A percentile compares a stretch with the other conserved stretches of the same genome.
These are phyloP conservation scores for Phlogophora meticulosa DNA, from an alignment of 2,888 invertebrate species.

Conservation along the genomic window DNA sequence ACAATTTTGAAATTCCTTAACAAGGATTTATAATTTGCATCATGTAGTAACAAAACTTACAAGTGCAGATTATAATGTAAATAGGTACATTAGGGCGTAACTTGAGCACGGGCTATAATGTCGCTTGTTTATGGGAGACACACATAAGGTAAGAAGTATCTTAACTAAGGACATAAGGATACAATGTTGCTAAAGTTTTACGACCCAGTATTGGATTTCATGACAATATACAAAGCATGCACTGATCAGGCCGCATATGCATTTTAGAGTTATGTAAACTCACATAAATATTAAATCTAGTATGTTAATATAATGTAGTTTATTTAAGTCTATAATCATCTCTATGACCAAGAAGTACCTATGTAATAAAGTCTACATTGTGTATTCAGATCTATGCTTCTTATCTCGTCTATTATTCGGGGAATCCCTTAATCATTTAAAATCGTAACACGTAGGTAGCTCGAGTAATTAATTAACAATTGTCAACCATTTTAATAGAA, in stretches of 20 bases:
- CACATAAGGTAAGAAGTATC: conserved; percentile 41
- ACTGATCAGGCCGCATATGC: conserved; percentile 8
- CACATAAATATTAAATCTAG: background rate
- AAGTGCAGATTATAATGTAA: conserved; percentile 53
- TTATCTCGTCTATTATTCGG: conserved; percentile 44
- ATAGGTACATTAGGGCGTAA: conserved; percentile 54
- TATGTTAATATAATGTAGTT: conserved; percentile 5
- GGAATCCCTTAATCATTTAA: conserved; percentile 46
- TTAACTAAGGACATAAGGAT: conserved; percentile 46
- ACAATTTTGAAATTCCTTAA: conserved; percentile 39
- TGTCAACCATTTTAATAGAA: conserved; percentile 5
- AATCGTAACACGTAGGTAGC: conserved; percentile 32
- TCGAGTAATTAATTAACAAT: background rate
- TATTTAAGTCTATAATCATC: conserved; percentile 6
- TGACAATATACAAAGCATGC: conserved; percentile 41
- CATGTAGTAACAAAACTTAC: conserved; percentile 11
- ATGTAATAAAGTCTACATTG: conserved; percentile 8
- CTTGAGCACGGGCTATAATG: conserved; percentile 42
- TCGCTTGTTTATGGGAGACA: conserved; percentile 43
- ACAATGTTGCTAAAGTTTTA: conserved; percentile 63
- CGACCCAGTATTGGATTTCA: conserved; percentile 51
- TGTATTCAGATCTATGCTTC: conserved; percentile 29
- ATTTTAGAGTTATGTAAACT: conserved; percentile 5
- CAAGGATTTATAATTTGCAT: conserved; percentile 10
- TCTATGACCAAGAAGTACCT: conserved; percentile 21